Base-by-base conservation (phyloP, 2,797 vertebrate species). In the Pterois miles region DNA sequence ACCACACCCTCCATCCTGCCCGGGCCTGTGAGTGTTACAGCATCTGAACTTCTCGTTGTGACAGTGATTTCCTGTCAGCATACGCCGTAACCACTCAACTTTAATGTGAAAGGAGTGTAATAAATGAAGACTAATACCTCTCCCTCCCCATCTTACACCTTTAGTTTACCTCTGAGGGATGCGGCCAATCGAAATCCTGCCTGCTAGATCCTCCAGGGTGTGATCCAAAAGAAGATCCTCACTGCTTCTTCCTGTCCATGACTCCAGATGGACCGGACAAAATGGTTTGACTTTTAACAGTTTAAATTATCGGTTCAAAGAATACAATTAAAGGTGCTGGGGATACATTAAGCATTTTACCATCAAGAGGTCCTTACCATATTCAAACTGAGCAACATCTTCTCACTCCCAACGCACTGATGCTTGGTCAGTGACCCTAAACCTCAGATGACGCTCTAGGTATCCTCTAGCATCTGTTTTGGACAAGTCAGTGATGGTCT, bases 221-320 rank as follows among this genome's bases (percentile, higher is more conserved):
- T 88, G 90, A 96, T 85, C 96, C 97, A 23, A 82, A 65, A 71
- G 62, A 57, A 0, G 92, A 92, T 50, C 43, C 48, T 3, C 36
- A 80, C 16, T 97, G 96, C 74, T 81, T 94, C 88, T 97, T 96
- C 82, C 80, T 97, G 3, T 96, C 96, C n/a, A 96, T 96, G 81
- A 83, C 71, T 27, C 75, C 46, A 60, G 86, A 94, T 33, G 74
- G 56, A 27, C 5, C 40, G 11, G 60, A 58, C n/a, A 33, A 65
- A 74, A 74, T 0, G 80, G 86, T 88, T 71, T 62, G 54, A 58
- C 14, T 31, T 56, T 60, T 18, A 33, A 4, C 34, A 1, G 0
- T 43, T 62, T 36, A 0, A 64, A 48, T 59, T 29, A 53, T 5
- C 14, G 25, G 7, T 27, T 7, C 6, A 22, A 10, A 50, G 5